These are phyloP conservation scores for Lasioglossum lativentre DNA, from an alignment of 2,888 invertebrate genomes.

Conservation along the genomic window DNA sequence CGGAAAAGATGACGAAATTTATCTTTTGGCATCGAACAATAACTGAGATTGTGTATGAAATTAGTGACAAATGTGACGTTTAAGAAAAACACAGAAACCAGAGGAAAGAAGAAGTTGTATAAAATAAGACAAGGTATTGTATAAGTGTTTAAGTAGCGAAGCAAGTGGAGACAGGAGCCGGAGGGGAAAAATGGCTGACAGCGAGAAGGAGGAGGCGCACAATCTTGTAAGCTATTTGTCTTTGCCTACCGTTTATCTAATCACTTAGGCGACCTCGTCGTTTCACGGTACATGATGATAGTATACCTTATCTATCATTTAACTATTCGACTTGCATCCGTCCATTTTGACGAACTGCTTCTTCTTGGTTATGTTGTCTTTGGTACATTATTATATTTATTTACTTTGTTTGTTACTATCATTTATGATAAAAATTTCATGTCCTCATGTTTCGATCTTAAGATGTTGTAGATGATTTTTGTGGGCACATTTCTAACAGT, in stretches of 20 bases:
- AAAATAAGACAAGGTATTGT: slow-evolving; percentile 7
- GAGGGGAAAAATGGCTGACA: slow-evolving; percentile 88
- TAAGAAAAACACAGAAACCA: slow-evolving; percentile 8
- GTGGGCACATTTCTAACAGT: not conserved
- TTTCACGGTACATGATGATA: slow-evolving; percentile 70
- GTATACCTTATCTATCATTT: slow-evolving; percentile 70
- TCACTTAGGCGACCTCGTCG: slow-evolving; percentile 69
- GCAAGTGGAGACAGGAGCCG: slow-evolving; percentile 49
- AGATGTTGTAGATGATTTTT: not conserved
- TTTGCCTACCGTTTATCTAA: slow-evolving; percentile 83
- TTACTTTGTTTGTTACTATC: slow-evolving; percentile 26
- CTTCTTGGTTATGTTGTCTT: slow-evolving; percentile 65
- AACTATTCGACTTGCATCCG: slow-evolving; percentile 64
- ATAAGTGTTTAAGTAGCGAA: slow-evolving; percentile 26
- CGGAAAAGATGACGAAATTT: slow-evolving; percentile 39
- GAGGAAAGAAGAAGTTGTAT: slow-evolving; percentile 9
- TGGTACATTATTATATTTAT: slow-evolving; percentile 7
- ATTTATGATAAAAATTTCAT: slow-evolving; percentile 2
- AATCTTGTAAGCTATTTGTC: slow-evolving; percentile 87
- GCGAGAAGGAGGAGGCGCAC: slow-evolving; percentile 93
- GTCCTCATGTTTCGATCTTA: not conserved
- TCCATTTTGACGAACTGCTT: slow-evolving; percentile 30
- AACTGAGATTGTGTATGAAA: not conserved
- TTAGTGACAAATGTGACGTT: slow-evolving; percentile 7
- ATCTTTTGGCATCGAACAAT: slow-evolving; percentile 32